Evolutionary conservation across 2,797 vertebrate genomes (phyloP).

Genomic region (Brotula barbata): DNA sequence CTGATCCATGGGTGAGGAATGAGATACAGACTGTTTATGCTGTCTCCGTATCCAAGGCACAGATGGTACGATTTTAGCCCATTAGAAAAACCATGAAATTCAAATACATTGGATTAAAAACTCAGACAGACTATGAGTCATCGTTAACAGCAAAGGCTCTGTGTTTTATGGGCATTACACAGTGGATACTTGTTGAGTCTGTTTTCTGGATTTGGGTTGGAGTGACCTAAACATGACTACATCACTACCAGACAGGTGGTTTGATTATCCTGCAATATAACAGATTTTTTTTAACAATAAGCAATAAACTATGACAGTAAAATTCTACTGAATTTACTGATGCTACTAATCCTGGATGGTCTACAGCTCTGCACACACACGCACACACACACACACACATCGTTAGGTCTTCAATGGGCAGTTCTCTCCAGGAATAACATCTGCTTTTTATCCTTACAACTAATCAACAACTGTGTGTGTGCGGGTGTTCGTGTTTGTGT

Average conservation of each 20-base stretch:
- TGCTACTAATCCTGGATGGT: slow-evolving; percentile 35
- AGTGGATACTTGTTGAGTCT: slow-evolving; percentile 30
- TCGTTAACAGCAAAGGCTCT: slow-evolving; percentile 16
- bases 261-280: slow-evolving; percentile 22
- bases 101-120: slow-evolving; percentile 3
- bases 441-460: slow-evolving; percentile 65
- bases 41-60: slow-evolving; percentile 16
- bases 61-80: slow-evolving; percentile 32
- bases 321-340: slow-evolving; percentile 31
- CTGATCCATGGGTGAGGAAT: slow-evolving; percentile 22
- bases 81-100: slow-evolving; percentile 25
- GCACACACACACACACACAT: slow-evolving; percentile 20
- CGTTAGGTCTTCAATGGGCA: slow-evolving; percentile 7
- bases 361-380: background rate
- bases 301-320: slow-evolving; percentile 21
- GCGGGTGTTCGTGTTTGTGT: slow-evolving; percentile 13
- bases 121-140: slow-evolving; percentile 36
- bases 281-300: slow-evolving; percentile 4
- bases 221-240: slow-evolving; percentile 25
- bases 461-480: slow-evolving; percentile 44
- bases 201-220: slow-evolving; percentile 17
- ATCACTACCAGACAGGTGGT: slow-evolving; percentile 1
- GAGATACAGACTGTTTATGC: background rate
- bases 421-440: slow-evolving; percentile 52
- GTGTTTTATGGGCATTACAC: slow-evolving; percentile 3